These are phyloP conservation scores for pig (Sus scrofa) DNA, from an alignment of 2,113 vertebrate genomes.

Conservation along the genomic window DNA sequence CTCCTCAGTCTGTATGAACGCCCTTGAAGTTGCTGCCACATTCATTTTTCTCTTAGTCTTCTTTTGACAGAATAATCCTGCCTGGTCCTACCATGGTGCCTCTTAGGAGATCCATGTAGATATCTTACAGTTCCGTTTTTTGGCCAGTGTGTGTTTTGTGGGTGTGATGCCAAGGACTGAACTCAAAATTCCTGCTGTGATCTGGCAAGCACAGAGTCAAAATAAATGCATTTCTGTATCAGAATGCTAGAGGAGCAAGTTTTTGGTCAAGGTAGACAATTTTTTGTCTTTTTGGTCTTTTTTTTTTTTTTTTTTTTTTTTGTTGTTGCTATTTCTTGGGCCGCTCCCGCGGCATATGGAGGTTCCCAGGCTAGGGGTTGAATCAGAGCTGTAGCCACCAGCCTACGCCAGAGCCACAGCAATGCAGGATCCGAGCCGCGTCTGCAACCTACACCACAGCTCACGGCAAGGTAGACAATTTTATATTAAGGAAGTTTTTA, in stretches of 20 bases:
- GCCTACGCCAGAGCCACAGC: too few relatives aligned
- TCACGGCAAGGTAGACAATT: background rate
- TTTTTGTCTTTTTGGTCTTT: too few relatives aligned
- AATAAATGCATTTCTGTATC: background rate
- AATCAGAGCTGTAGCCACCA: too few relatives aligned
- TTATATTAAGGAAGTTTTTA: background rate
- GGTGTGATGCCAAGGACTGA: background rate
- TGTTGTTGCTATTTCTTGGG: too few relatives aligned
- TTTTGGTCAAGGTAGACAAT: background rate
- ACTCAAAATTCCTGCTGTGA: background rate
- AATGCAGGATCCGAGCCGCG: too few relatives aligned
- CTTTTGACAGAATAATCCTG: background rate
- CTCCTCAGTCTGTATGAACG: background rate
- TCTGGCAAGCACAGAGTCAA: background rate
- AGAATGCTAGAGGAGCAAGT: background rate
- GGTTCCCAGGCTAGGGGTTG: too few relatives aligned
- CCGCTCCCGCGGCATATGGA: too few relatives aligned
- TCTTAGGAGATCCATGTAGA: background rate
- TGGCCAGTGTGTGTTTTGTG: background rate
- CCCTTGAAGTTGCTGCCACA: background rate
- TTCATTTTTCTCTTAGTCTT: background rate
- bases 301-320: too few relatives aligned
- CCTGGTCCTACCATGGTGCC: background rate
- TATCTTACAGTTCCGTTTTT: background rate
- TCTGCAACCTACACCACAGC: too few relatives aligned